Conservation (phyloP, 2,888 invertebrate species). For the Phalera bucephala region DNA sequence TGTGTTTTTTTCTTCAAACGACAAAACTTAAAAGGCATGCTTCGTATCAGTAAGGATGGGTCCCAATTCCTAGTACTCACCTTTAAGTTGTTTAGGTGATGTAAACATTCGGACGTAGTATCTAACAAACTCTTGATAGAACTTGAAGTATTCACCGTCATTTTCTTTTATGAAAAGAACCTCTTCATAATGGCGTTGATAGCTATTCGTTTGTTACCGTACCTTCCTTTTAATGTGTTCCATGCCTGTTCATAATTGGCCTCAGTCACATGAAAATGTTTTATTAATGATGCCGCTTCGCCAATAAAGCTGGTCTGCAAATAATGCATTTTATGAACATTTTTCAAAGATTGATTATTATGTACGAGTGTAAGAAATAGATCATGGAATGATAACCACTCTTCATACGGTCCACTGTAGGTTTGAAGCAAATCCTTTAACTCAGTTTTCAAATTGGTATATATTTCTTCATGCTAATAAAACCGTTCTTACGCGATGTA, state of each 20-base stretch:
- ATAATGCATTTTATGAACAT: not conserved
- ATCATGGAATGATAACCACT: too few relatives aligned
- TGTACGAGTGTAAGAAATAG: not conserved
- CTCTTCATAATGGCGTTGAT: conserved; percentile 1
- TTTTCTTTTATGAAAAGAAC: not conserved
- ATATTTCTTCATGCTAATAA: too few relatives aligned
- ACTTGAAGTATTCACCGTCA: not conserved
- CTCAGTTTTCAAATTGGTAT: too few relatives aligned
- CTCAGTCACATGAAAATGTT: not conserved
- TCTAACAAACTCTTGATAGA: conserved; percentile 1
- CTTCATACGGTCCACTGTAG: not conserved
- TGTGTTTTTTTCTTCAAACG: too few relatives aligned
- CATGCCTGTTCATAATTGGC: conserved; percentile 1
- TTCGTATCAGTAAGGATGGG: too few relatives aligned
- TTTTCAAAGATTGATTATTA: not conserved
- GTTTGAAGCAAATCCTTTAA: not conserved
- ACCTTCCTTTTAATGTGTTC: not conserved
- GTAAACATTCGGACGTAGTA: conserved; percentile 3
- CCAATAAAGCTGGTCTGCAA: not conserved
- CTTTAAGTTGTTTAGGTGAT: not conserved
- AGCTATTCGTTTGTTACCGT: not conserved
- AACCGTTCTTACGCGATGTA: too few relatives aligned
- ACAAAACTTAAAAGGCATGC: too few relatives aligned
- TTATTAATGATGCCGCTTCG: conserved; percentile 2
- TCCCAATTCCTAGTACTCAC: too few relatives aligned